A percentile compares a stretch with the other conserved stretches of the same genome.
Evolutionary conservation across 2,797 vertebrate species (phyloP).

Genomic region (Petrocephalus sullivani): DNA sequence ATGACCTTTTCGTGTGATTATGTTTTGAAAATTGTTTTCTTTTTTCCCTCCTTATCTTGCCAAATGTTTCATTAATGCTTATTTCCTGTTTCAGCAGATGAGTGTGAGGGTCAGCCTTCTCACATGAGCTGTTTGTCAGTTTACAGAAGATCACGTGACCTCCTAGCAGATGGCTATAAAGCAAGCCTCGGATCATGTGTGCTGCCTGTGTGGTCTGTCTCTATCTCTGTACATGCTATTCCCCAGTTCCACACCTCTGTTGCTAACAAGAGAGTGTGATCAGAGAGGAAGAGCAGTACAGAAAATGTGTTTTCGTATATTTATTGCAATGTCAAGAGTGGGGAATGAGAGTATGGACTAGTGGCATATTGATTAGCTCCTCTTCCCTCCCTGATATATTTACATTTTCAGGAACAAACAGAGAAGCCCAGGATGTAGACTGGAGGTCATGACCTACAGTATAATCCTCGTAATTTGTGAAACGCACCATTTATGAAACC

Average conservation of each 20-base stretch:
- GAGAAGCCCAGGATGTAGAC: not conserved
- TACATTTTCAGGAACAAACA: not conserved
- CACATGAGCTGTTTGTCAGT: conserved; percentile 72
- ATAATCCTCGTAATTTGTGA: not conserved
- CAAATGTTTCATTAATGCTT: conserved; percentile 24
- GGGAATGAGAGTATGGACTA: no score
- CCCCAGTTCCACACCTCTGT: conserved; percentile 25
- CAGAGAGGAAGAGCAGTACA: not conserved
- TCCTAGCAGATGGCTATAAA: conserved; percentile 84
- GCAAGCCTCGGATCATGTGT: conserved; percentile 66
- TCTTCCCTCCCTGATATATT: not conserved
- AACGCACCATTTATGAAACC: not conserved
- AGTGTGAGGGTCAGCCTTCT: conserved; percentile 83
- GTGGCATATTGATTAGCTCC: not conserved
- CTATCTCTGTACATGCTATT: conserved; percentile 15
- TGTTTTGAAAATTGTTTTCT: conserved; percentile 48
- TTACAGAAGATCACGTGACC: conserved; percentile 71
- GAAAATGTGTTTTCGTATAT: conserved; percentile 1
- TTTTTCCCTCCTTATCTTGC: conserved; percentile 10
- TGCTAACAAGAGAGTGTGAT: conserved; percentile 18
- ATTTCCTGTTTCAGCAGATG: conserved; percentile 76
- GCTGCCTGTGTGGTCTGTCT: conserved; percentile 82
- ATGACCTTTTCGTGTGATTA: conserved; percentile 73
- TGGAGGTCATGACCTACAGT: not conserved
- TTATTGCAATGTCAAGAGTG: not conserved